phyloP scores from a whole-genome alignment of 2,888 invertebrate genomes.

The Caenorhabditis angaria region DNA sequence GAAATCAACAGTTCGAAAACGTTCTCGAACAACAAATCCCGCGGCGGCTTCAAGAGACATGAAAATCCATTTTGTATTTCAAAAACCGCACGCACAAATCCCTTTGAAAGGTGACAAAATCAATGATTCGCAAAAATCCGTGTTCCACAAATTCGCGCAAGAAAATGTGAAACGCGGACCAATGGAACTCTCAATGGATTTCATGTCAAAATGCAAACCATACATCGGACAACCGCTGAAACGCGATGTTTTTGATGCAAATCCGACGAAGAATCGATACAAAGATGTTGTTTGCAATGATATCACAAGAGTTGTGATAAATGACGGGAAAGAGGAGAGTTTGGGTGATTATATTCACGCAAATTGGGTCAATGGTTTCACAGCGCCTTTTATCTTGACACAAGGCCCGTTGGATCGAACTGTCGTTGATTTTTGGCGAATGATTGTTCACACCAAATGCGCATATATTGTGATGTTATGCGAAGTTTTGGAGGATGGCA shows the following conservation, averaged over 20 bases:
- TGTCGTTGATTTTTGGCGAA: slow-evolving; percentile 37
- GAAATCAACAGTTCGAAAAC: not conserved
- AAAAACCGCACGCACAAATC: slow-evolving; percentile 6
- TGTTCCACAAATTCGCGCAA: slow-evolving; percentile 30
- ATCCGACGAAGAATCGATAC: slow-evolving; percentile 40
- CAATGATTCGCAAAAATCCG: slow-evolving; percentile 26
- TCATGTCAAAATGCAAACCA: slow-evolving; percentile 27
- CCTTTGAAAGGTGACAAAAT: slow-evolving; percentile 35
- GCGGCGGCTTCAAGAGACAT: too few species aligned
- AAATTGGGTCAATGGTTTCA: slow-evolving; percentile 40
- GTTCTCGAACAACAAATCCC: not conserved
- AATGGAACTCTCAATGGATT: slow-evolving; percentile 22
- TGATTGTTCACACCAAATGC: slow-evolving; percentile 32
- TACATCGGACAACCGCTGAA: slow-evolving; percentile 30
- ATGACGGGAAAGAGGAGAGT: slow-evolving; percentile 23
- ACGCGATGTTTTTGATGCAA: slow-evolving; percentile 36
- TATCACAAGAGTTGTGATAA: slow-evolving; percentile 32
- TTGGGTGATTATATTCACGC: slow-evolving; percentile 42
- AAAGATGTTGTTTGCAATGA: slow-evolving; percentile 45
- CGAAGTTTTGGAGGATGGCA: slow-evolving; percentile 40
- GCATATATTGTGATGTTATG: slow-evolving; percentile 41
- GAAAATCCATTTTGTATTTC: slow-evolving; percentile 24
- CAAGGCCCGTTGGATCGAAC: slow-evolving; percentile 32
- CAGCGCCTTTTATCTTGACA: slow-evolving; percentile 30
- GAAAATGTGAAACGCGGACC: slow-evolving; percentile 31